phyloP scores from a whole-genome alignment of 2,888 invertebrate genomes.

The Callinectes sapidus region DNA sequence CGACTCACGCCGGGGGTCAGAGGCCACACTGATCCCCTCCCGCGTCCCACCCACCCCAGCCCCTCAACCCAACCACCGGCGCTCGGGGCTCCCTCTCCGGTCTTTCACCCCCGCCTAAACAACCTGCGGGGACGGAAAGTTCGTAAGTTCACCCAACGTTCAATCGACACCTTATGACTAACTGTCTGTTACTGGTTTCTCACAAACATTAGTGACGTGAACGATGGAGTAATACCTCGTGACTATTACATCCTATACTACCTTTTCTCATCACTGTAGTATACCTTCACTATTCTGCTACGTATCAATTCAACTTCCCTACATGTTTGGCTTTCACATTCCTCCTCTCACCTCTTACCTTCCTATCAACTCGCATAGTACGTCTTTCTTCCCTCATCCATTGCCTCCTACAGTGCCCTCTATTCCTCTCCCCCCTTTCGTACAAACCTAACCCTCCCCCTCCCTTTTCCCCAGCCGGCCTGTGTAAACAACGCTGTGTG shows the following conservation, averaged over 20 bases:
- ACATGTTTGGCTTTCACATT: not conserved
- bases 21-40: not conserved
- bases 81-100: not conserved
- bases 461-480: conserved; percentile 11
- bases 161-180: not conserved
- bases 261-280: not conserved
- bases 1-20: conserved; percentile 5
- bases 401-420: not conserved
- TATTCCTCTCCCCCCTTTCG: not conserved
- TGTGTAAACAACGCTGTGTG: conserved; percentile 17
- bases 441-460: not conserved
- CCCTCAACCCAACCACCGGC: not conserved
- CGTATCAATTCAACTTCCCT: not conserved
- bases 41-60: not conserved
- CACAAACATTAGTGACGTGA: not conserved
- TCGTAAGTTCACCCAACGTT: not conserved
- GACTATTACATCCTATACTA: not conserved
- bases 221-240: not conserved
- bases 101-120: not conserved
- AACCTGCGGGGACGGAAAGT: not conserved
- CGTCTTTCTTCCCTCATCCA: not conserved
- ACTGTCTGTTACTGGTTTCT: not conserved
- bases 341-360: not conserved
- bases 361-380: not conserved
- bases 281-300: not conserved